Evolutionary conservation across 2,113 vertebrate species (phyloP).

Genomic region (Meles meles): DNA sequence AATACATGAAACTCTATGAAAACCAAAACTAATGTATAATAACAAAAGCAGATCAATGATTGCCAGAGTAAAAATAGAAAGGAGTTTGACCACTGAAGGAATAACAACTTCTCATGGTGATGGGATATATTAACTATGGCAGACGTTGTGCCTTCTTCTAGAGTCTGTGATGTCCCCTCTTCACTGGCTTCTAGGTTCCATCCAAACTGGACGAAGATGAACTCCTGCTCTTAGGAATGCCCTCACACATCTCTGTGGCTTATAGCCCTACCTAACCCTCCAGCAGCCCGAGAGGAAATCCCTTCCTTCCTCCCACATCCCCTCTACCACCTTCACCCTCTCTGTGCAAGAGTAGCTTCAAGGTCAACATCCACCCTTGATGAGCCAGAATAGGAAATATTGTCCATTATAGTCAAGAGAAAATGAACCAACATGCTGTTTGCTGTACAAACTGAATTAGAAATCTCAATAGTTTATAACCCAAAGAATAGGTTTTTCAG

Average conservation of each 20-base stretch:
- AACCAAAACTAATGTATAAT: background rate
- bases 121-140: accelerated
- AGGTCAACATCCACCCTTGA: background rate
- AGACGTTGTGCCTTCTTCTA: accelerated
- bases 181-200: background rate
- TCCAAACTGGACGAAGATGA: too few species aligned
- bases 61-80: too few species aligned
- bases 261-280: too few species aligned
- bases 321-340: accelerated
- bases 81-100: too few species aligned
- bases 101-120: accelerated
- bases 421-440: background rate
- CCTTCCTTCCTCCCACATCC: accelerated
- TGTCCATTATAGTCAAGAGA: background rate
- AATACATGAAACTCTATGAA: background rate
- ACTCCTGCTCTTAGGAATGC: background rate
- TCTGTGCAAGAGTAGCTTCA: background rate
- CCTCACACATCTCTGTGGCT: too few species aligned
- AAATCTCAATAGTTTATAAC: background rate
- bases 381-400: background rate
- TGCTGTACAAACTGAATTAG: background rate
- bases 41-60: background rate
- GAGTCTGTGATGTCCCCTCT: accelerated
- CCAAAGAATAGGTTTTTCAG: background rate
- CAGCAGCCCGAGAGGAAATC: background rate